Percentiles rank a stretch among this genome's conserved stretches.
phyloP scores from a whole-genome alignment of 2,797 vertebrate genomes.

The Enteromius mattozi region DNA sequence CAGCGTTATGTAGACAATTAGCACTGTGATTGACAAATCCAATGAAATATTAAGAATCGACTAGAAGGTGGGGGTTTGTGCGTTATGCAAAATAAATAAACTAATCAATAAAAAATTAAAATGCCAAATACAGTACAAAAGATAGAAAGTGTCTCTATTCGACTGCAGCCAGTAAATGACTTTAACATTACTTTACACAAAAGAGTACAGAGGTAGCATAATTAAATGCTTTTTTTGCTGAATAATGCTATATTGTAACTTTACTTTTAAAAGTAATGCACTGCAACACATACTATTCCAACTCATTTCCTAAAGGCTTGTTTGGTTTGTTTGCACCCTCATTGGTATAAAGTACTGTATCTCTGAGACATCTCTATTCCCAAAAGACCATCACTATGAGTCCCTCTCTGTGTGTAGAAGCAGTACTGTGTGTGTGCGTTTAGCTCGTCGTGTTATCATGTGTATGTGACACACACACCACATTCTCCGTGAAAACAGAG shows the following conservation, averaged over 20 bases:
- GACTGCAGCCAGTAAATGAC: neutral
- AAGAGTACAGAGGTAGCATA: neutral
- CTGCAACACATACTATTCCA: neutral
- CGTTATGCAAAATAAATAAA: neutral
- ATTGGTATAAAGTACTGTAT: neutral
- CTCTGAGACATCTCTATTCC: neutral
- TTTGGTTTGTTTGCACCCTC: neutral
- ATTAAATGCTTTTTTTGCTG: neutral
- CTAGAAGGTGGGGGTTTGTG: neutral
- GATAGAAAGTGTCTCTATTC: neutral
- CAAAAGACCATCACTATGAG: neutral
- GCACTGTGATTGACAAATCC: neutral
- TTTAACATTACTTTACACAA: neutral
- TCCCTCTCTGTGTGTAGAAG: neutral
- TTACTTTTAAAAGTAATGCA: neutral
- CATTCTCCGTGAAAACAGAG: constrained; percentile 24
- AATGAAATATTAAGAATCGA: neutral
- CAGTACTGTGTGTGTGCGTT: neutral
- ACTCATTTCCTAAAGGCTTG: neutral
- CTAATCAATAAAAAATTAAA: too few relatives aligned
- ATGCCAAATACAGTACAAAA: neutral
- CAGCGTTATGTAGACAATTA: neutral
- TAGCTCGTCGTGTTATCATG: neutral
- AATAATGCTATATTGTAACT: neutral
- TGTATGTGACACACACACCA: constrained; percentile 21